Evolutionary conservation across 2,113 vertebrate genomes (phyloP).

Genomic region (Dinomys branickii): DNA sequence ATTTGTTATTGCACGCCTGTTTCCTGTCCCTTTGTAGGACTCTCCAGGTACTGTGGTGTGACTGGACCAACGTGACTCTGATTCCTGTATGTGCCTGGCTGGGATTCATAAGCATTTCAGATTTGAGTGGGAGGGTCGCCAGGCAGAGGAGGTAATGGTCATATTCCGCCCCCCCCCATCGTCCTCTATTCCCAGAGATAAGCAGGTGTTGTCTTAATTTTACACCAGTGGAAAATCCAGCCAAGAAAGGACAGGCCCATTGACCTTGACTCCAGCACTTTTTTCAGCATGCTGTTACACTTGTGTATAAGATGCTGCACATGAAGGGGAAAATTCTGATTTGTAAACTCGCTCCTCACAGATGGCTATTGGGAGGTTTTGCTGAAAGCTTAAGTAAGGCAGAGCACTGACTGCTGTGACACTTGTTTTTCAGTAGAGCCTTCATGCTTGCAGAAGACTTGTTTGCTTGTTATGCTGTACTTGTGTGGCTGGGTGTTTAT

Average conservation of each 20-base stretch:
- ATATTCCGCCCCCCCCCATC: fast-evolving
- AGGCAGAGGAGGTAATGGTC: neutral
- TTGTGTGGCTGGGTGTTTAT: neutral
- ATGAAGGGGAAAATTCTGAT: neutral
- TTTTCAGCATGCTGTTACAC: neutral
- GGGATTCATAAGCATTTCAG: neutral
- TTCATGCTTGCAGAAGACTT: neutral
- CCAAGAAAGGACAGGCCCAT: neutral
- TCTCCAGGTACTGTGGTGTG: neutral
- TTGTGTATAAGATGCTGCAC: neutral
- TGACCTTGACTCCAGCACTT: neutral
- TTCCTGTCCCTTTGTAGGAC: neutral
- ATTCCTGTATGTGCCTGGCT: neutral
- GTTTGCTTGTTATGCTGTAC: neutral
- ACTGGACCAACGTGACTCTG: neutral
- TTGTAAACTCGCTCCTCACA: neutral
- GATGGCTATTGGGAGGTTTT: constrained; percentile 11
- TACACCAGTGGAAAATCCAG: neutral
- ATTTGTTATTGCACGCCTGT: neutral
- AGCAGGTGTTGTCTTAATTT: neutral
- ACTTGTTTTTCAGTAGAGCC: neutral
- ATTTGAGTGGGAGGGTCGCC: neutral
- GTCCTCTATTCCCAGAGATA: neutral
- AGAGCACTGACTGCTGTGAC: neutral
- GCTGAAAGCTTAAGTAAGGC: neutral